phyloP scores from a whole-genome alignment of 2,888 invertebrate genomes.

The Agriopis marginaria region DNA sequence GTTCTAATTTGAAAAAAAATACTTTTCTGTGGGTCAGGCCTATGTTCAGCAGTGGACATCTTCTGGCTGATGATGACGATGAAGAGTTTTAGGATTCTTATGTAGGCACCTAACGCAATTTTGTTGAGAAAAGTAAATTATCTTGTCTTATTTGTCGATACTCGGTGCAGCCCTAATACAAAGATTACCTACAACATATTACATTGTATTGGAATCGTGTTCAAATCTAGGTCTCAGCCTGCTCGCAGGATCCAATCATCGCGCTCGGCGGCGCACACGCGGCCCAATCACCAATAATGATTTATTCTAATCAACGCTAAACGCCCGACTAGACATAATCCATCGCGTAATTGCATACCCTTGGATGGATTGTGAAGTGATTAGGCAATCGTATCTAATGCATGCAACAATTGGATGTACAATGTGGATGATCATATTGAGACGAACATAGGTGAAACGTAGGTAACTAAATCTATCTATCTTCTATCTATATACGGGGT shows the following conservation, averaged over 20 bases:
- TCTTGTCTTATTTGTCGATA: neutral
- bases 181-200: neutral
- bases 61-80: too few relatives aligned
- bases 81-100: too few relatives aligned
- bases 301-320: conserved; percentile 48
- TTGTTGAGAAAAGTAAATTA: neutral
- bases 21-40: too few relatives aligned
- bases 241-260: conserved; percentile 35
- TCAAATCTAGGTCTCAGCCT: conserved; percentile 12
- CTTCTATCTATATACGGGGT: too few relatives aligned
- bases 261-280: conserved; percentile 28
- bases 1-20: too few relatives aligned
- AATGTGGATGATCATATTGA: neutral
- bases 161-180: neutral
- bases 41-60: too few relatives aligned
- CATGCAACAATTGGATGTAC: conserved; percentile 19
- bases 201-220: conserved; percentile 5
- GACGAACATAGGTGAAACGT: neutral
- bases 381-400: conserved; percentile 45
- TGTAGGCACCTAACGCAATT: too few relatives aligned
- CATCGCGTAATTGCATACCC: conserved; percentile 46
- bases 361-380: conserved; percentile 44
- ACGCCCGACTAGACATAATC: conserved; percentile 45
- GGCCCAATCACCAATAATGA: conserved; percentile 44
- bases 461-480: too few relatives aligned